These are phyloP conservation scores for Caloenas nicobarica DNA, from an alignment of 2,113 vertebrate genomes.

Conservation along the genomic window DNA sequence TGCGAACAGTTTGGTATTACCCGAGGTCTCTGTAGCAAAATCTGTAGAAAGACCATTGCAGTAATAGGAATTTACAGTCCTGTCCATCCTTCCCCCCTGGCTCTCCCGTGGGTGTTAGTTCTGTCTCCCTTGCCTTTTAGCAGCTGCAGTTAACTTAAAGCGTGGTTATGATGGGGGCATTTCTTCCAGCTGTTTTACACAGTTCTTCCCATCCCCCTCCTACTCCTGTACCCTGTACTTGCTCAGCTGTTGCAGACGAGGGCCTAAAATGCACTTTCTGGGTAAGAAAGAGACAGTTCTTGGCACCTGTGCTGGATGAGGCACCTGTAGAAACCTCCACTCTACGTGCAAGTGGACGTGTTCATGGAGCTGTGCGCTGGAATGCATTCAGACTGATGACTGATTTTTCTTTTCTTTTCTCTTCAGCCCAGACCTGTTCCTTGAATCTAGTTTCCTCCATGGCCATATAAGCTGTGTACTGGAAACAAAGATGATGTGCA, in stretches of 20 bases:
- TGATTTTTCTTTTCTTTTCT: not conserved
- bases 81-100: not conserved
- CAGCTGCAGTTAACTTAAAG: not conserved
- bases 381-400: not conserved
- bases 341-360: not conserved
- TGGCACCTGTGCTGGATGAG: not conserved
- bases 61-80: not conserved
- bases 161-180: accelerated
- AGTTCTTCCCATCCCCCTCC: not conserved
- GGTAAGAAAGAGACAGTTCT: not conserved
- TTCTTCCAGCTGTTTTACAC: not conserved
- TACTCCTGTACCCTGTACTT: no score
- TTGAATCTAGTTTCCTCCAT: not conserved
- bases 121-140: not conserved
- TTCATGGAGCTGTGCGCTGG: not conserved
- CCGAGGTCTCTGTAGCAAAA: not conserved
- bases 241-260: not conserved
- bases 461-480: not conserved
- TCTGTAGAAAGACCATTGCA: not conserved
- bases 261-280: not conserved
- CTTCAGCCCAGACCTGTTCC: not conserved
- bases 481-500: not conserved
- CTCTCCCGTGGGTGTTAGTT: not conserved
- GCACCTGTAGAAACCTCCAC: not conserved
- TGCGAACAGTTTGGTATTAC: not conserved